Evolutionary conservation across 2,113 vertebrate species (phyloP), one percentile per base, ranked within the genome.

Genomic region (Cyphomyrus plagiostoma): DNA sequence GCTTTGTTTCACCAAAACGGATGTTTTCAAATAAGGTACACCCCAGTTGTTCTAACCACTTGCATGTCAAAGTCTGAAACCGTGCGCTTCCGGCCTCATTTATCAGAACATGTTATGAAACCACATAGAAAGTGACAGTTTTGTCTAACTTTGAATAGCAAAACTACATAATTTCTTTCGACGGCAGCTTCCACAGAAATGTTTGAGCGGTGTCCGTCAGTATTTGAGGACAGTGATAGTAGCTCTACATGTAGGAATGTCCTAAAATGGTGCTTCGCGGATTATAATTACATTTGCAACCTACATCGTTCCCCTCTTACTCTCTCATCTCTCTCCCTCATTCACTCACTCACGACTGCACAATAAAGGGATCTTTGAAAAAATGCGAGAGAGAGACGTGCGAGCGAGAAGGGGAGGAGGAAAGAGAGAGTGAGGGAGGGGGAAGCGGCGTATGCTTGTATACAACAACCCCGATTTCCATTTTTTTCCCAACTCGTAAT

Each of bases 401-500:
- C 91, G 91, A 91, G 92, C 92, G 92, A 88, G 86, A 84, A 52
- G 87, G 86, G 77, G 91, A 93, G 87, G 88, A 30, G 87, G 89
- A 88, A 90, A 82, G 91, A 88, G 88, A 88, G 89, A 88, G 90
- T 91, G 92, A 91, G 90, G 94, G 95, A 93, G 95, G 94, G 95
- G 94, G 95, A 93, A 95, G 93, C 95, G 93, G 94, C 95, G 95
- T 95, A 96, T 95, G 95, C 95, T 96, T 96, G 95, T 96, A 96
- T 95, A 96, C 95, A 96, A 96, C 95, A 92, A 90, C 92, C 91
- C 92, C 90, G 92, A 91, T 94, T 93, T 92, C 92, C 95, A 95
- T 96, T 96, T 96, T 96, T 95, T 95, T 93, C 94, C 94, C 95
- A 95, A 95, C 95, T 95, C 96, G 95, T 96, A 96, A 96, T 96